phyloP scores from a whole-genome alignment of 2,113 vertebrate species.

The Donacobius atricapilla region DNA sequence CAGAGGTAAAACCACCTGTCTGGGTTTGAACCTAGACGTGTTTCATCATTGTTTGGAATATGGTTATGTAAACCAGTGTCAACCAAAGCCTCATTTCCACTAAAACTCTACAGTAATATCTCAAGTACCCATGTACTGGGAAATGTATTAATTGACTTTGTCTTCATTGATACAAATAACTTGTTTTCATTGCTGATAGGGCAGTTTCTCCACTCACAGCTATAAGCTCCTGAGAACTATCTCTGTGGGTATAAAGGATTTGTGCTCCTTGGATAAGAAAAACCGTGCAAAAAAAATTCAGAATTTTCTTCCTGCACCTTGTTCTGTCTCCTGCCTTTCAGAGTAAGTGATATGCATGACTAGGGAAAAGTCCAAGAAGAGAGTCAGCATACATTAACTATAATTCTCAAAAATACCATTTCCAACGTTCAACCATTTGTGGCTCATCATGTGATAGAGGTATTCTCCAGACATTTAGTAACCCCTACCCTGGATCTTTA shows the following conservation, averaged over 20 bases:
- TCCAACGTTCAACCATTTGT: not conserved
- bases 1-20: not conserved
- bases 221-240: not conserved
- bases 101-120: not conserved
- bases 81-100: not conserved
- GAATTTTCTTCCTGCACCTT: not conserved
- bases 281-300: not conserved
- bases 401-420: not conserved
- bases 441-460: not conserved
- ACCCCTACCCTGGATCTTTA: not conserved
- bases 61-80: not conserved
- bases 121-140: not conserved
- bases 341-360: not conserved
- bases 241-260: not conserved
- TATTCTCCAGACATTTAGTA: not conserved
- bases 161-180: not conserved
- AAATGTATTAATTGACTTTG: not conserved
- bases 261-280: not conserved
- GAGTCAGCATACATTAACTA: not conserved
- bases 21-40: not conserved
- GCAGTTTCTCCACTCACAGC: not conserved
- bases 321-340: not conserved
- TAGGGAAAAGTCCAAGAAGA: not conserved
- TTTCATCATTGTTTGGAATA: rapidly evolving
- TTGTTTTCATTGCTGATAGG: not conserved